Conservation (phyloP, 2,888 invertebrate genomes). For the Noctua janthe region DNA sequence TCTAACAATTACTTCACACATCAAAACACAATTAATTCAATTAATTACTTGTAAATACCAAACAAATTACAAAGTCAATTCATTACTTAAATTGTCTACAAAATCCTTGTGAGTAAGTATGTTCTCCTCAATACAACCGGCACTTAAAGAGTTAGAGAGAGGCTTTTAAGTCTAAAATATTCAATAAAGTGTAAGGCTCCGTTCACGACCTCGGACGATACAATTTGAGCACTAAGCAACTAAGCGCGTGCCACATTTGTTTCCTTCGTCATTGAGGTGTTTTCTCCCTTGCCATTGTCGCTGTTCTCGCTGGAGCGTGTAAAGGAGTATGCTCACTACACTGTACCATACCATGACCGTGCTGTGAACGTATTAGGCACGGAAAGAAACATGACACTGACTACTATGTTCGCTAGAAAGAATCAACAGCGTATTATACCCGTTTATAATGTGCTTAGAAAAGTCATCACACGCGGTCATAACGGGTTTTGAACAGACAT, state of each 20-base stretch:
- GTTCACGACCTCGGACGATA: background rate
- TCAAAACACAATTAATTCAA: background rate
- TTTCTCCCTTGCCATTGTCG: background rate
- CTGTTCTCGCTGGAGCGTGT: no score
- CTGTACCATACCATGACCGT: no score
- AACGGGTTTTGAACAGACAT: no score
- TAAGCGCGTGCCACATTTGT: background rate
- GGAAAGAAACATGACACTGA: no score
- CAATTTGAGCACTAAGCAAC: background rate
- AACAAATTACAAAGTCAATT: background rate
- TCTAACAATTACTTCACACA: background rate
- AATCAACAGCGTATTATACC: no score
- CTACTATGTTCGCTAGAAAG: no score
- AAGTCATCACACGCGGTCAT: background rate
- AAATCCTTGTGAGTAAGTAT: background rate
- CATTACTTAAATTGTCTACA: background rate
- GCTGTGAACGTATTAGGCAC: no score
- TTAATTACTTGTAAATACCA: background rate
- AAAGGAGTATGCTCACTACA: no score
- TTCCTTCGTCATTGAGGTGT: background rate
- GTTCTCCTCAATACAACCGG: slow-evolving; percentile 4
- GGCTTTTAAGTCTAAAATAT: slow-evolving; percentile 35
- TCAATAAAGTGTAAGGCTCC: background rate
- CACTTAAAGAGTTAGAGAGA: slow-evolving; percentile 40
- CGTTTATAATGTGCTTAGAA: background rate